A percentile compares a stretch with the other conserved stretches of the same genome.
phyloP scores from a whole-genome alignment of 2,797 vertebrate genomes.

The Perdix hodgsoniae region DNA sequence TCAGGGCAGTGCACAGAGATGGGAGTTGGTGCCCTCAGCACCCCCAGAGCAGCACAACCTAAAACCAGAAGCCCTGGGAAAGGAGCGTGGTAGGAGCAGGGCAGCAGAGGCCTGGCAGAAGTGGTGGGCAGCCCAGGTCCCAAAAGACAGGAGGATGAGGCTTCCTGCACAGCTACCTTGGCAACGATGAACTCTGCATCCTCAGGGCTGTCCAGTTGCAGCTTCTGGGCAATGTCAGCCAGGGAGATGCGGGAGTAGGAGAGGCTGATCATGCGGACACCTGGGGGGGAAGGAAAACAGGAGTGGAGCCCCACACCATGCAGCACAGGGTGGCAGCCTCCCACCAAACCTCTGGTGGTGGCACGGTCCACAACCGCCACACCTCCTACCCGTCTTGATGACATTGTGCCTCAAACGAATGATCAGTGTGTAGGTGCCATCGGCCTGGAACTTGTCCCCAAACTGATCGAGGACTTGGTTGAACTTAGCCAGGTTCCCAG shows the following conservation, averaged over 20 bases:
- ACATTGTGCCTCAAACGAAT: slow-evolving; percentile 97
- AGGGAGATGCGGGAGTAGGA: slow-evolving; percentile 97
- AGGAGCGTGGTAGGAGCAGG: fast-evolving
- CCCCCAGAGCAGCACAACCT: neutral
- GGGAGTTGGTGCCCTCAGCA: neutral
- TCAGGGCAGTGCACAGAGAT: neutral
- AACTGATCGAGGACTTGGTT: slow-evolving; percentile 96
- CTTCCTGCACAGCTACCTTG: slow-evolving; percentile 82
- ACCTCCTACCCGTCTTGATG: slow-evolving; percentile 91
- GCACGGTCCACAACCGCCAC: neutral
- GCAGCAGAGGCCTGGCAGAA: neutral
- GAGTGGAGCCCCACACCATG: neutral
- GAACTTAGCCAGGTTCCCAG: slow-evolving; percentile 95
- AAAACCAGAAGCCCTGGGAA: fast-evolving
- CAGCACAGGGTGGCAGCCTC: neutral
- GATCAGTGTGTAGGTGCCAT: slow-evolving; percentile 98
- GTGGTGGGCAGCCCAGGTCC: fast-evolving
- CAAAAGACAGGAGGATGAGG: neutral
- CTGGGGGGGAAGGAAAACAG: slow-evolving; percentile 65
- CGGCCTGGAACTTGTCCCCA: slow-evolving; percentile 95
- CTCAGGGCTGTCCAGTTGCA: slow-evolving; percentile 96
- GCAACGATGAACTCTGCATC: slow-evolving; percentile 98
- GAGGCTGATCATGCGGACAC: slow-evolving; percentile 97
- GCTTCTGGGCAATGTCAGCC: slow-evolving; percentile 94
- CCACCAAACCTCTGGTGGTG: fast-evolving